Conservation (phyloP, 2,888 invertebrate species). For the Azorinus chamasolen region DNA sequence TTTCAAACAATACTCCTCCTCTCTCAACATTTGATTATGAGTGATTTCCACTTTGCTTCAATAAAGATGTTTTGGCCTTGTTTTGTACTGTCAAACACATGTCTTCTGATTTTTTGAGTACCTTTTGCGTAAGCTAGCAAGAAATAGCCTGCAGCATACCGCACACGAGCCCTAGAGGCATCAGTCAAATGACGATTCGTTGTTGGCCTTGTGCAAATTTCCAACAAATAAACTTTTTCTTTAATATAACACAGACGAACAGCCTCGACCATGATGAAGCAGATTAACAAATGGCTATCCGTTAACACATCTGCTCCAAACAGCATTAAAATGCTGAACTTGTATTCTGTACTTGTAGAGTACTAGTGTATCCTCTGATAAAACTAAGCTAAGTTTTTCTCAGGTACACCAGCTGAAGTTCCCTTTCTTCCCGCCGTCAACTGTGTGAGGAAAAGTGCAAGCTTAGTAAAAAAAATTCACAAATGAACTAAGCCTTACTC, state of each 20-base stretch:
- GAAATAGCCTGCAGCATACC: constrained; percentile 55
- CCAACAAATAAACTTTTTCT: constrained; percentile 16
- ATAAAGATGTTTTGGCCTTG: constrained; percentile 19
- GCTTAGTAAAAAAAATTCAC: too few species aligned
- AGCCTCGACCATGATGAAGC: constrained; percentile 28
- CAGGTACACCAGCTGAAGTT: too few species aligned
- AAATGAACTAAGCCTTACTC: too few species aligned
- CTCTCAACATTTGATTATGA: constrained; percentile 34
- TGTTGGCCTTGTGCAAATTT: too few species aligned
- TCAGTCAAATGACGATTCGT: constrained; percentile 30
- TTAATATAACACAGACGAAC: constrained; percentile 28
- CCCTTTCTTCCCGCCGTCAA: too few species aligned
- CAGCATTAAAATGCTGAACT: constrained; percentile 16
- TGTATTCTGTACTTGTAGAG: constrained; percentile 28
- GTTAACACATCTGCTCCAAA: constrained; percentile 37
- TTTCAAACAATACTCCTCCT: constrained; percentile 42
- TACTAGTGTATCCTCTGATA: constrained; percentile 20
- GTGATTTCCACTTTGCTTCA: constrained; percentile 27
- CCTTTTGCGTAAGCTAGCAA: constrained; percentile 32
- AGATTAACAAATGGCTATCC: constrained; percentile 27
- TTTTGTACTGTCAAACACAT: constrained; percentile 23
- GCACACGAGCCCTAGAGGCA: constrained; percentile 47
- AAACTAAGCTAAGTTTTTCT: constrained; percentile 28
- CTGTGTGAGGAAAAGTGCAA: constrained; percentile 4
- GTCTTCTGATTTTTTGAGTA: constrained; percentile 27